Conservation (phyloP, 2,888 invertebrate species). For the Papilio protenor region DNA sequence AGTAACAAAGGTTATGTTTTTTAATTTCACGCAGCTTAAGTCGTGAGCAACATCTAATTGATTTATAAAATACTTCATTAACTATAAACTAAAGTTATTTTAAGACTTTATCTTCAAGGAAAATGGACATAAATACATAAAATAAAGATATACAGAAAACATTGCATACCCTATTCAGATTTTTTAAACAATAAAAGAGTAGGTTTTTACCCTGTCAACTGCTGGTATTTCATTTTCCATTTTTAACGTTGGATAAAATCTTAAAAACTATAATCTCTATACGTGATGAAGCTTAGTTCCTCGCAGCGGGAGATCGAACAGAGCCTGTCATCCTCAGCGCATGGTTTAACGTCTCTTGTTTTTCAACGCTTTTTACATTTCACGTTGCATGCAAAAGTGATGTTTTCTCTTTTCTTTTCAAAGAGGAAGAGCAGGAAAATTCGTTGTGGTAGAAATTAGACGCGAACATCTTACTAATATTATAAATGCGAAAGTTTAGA, state of each 20-base stretch:
- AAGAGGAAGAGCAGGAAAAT: not conserved
- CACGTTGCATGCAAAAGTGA: not conserved
- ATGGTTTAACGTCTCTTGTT: not conserved
- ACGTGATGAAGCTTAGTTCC: not conserved
- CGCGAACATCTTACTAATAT: too few relatives aligned
- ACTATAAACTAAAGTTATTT: too few relatives aligned
- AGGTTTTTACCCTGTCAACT: not conserved
- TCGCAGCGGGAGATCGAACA: slow-evolving; percentile 4
- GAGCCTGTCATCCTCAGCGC: not conserved
- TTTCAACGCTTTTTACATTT: not conserved
- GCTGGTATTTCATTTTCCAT: not conserved
- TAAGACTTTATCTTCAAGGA: too few relatives aligned
- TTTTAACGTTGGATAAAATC: not conserved
- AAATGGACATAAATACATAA: too few relatives aligned
- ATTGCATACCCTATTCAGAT: not conserved
- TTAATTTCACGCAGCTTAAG: too few relatives aligned
- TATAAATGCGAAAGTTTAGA: too few relatives aligned
- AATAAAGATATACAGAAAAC: too few relatives aligned
- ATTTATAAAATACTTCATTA: too few relatives aligned
- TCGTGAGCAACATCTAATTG: too few relatives aligned
- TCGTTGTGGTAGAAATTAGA: not conserved
- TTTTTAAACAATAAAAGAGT: not conserved
- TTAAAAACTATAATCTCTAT: not conserved
- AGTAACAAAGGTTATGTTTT: too few relatives aligned
- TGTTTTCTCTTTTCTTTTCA: not conserved